Evolutionary conservation across 2,113 vertebrate genomes (phyloP), one percentile per base, ranked within the genome.

Genomic region (Mormoops blainvillei): DNA sequence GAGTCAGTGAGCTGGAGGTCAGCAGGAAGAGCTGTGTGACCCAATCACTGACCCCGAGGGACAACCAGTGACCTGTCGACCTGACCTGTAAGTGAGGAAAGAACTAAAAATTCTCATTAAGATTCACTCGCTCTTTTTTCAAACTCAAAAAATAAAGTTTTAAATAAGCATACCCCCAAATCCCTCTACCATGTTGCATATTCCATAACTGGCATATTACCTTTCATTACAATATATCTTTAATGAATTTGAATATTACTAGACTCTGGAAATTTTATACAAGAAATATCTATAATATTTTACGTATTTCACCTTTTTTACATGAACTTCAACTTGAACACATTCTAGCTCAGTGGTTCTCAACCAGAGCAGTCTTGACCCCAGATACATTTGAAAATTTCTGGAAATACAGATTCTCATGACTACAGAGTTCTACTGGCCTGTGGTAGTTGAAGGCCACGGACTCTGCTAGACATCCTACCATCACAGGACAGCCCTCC

Each of bases 101-200:
- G 54, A 89, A 77, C 95, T 98, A 92, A 94, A 97, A 94, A 94
- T 84, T 96, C 85, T 97, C 94, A 95, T 95, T 97, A 96, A 96
- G 97, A 98, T 97, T 97, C 97, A 98, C 58, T 97, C 97, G 5
- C 95, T 94, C 67, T 95, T 97, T 97, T 97, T 96, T 93, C 96
- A 94, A 88, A 67, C 43, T 73, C 52, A 74, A 91, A 89, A 73
- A 77, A 76, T 81, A 41, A 85, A 85, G 48, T 61, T 63, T 86
- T 41, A 67, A 92, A 26, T 61, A 67, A 71, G 10, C 18, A 54
- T 28, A 41, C 9, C 78, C 41, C 2, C 50, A 80, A 65, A 73
- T 19, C 11, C 28, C 31, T 89, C 83, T 52, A 65, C 33, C 33
- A 52, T 45, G 3, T 43, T 33, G 15, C 38, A 16, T 22, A 71